Conservation (phyloP, 2,113 vertebrate species). For the Pseudopodoces humilis region DNA sequence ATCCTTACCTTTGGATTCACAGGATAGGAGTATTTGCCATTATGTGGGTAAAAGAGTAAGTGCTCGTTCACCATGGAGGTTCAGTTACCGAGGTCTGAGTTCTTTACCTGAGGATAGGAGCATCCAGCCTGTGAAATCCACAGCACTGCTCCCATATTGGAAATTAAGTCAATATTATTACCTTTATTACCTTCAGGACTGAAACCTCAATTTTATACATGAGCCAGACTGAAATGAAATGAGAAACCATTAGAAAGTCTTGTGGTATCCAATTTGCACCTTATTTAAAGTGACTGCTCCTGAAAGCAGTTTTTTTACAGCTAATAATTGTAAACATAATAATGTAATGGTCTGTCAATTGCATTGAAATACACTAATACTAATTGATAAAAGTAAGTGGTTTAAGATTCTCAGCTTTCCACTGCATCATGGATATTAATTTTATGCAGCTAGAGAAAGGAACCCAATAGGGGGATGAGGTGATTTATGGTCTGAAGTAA, state of each 20-base stretch:
- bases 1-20: background rate
- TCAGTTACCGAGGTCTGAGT: background rate
- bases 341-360: background rate
- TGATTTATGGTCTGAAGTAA: constrained; percentile 35
- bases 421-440: background rate
- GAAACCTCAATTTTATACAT: background rate
- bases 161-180: background rate
- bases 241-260: background rate
- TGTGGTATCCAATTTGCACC: background rate
- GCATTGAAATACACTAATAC: constrained; percentile 8
- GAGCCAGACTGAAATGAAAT: background rate
- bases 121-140: background rate
- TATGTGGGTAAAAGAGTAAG: background rate
- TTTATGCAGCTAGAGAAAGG: constrained; percentile 10
- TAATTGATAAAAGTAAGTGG: constrained; percentile 50
- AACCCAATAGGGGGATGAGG: background rate
- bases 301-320: constrained; percentile 51
- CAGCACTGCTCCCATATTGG: background rate
- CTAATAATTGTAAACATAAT: constrained; percentile 44
- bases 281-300: constrained; percentile 49
- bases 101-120: background rate
- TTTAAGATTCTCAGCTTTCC: constrained; percentile 10
- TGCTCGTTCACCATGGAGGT: background rate
- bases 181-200: background rate
- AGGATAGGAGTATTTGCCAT: background rate